phyloP scores from a whole-genome alignment of 1,140 invertebrate genomes.

The Tachypleus tridentatus region DNA sequence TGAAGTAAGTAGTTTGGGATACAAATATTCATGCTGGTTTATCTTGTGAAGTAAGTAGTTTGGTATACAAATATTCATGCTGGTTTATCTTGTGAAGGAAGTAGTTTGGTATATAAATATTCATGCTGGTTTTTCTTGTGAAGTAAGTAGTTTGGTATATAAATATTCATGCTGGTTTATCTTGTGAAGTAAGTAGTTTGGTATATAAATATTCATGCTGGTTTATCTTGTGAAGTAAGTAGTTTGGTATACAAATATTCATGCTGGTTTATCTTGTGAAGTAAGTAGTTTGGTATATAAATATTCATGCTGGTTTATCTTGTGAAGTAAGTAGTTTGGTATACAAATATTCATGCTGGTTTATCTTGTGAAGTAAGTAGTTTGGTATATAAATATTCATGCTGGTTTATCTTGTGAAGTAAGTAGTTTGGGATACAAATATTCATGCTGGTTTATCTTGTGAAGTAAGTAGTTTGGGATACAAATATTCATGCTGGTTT shows the following conservation, averaged over 20 bases:
- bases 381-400: conserved; percentile 24
- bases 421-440: too few species aligned
- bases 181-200: conserved; percentile 47
- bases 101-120: too few species aligned
- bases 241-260: too few species aligned
- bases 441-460: conserved; percentile 61
- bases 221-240: conserved; percentile 59
- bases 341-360: conserved; percentile 41
- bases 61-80: conserved; percentile 29
- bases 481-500: conserved; percentile 44
- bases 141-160: conserved; percentile 28
- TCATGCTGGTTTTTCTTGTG: conserved; percentile 64
- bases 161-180: conserved; percentile 48
- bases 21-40: conserved; percentile 44
- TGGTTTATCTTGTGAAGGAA: conserved; percentile 64
- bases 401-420: conserved; percentile 66
- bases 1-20: conserved; percentile 33
- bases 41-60: conserved; percentile 51
- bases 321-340: conserved; percentile 44
- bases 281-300: too few species aligned
- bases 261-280: conserved; percentile 70
- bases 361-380: conserved; percentile 55
- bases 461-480: conserved; percentile 33
- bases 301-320: conserved; percentile 51
- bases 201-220: conserved; percentile 36